These are phyloP conservation scores for Cygnus atratus DNA, from an alignment of 2,113 vertebrate genomes.

Conservation along the genomic window DNA sequence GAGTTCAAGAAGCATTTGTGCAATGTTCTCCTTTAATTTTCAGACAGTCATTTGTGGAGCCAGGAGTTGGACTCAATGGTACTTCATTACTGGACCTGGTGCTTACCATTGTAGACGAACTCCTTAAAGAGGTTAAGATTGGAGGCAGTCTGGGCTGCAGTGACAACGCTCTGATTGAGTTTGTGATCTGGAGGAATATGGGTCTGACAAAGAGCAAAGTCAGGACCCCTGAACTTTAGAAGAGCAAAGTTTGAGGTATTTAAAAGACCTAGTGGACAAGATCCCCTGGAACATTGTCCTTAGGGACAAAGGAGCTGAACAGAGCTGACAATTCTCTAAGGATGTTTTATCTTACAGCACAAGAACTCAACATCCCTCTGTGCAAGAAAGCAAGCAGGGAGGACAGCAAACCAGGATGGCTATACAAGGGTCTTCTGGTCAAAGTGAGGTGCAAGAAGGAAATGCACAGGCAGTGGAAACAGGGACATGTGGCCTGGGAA, in stretches of 20 bases:
- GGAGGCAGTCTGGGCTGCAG: not conserved
- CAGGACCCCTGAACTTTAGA: not conserved
- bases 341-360: not conserved
- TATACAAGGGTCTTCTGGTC: not conserved
- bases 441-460: not conserved
- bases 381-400: not conserved
- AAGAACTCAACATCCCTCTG: not conserved
- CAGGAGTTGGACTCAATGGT: too few species aligned
- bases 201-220: not conserved
- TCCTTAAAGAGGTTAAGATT: too few species aligned
- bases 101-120: not conserved
- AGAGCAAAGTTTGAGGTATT: not conserved
- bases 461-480: not conserved
- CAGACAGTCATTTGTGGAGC: too few species aligned
- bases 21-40: too few species aligned
- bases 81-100: not conserved
- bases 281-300: not conserved
- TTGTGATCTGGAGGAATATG: not conserved
- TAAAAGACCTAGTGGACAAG: not conserved
- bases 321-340: not conserved
- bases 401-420: not conserved
- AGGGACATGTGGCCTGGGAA: not conserved
- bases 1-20: too few species aligned
- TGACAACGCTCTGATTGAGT: not conserved
- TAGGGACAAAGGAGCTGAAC: not conserved